phyloP scores from a whole-genome alignment of 2,797 vertebrate genomes.

The Anabacerthia variegaticeps region DNA sequence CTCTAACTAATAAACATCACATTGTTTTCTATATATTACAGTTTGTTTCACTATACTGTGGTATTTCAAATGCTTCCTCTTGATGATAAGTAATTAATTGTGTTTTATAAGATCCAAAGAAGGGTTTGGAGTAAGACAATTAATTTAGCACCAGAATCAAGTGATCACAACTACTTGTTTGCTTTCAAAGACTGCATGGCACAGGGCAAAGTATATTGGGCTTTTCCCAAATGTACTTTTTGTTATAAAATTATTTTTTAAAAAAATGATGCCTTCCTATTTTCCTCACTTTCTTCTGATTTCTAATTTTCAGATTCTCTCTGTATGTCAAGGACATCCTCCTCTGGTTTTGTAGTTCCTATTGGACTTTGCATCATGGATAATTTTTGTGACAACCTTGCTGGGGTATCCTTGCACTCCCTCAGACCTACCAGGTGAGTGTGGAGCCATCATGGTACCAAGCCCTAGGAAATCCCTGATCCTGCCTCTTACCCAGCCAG shows the following conservation, averaged over 20 bases:
- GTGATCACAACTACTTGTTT: not conserved
- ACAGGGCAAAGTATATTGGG: not conserved
- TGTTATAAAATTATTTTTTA: not conserved
- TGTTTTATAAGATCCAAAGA: not conserved
- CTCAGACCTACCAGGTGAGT: not conserved
- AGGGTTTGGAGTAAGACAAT: not conserved
- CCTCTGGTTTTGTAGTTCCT: not conserved
- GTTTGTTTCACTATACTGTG: not conserved
- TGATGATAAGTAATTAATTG: conserved; percentile 5
- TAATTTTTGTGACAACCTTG: not conserved
- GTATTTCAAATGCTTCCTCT: conserved; percentile 5
- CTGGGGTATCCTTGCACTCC: accelerated
- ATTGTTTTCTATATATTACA: not conserved
- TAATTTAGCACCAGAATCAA: conserved; percentile 1
- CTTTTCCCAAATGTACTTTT: not conserved
- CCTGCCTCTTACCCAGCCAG: not conserved
- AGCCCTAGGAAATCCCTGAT: not conserved
- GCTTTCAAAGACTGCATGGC: not conserved
- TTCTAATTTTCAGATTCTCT: not conserved
- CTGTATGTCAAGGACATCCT: not conserved
- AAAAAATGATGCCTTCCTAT: not conserved
- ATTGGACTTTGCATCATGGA: not conserved
- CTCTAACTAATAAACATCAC: not conserved
- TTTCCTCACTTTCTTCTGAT: not conserved
- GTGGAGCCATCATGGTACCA: accelerated